Evolutionary conservation across 1,140 invertebrate genomes (phyloP), one percentile per base, ranked within the genome.

Genomic region (Drosophila auraria): DNA sequence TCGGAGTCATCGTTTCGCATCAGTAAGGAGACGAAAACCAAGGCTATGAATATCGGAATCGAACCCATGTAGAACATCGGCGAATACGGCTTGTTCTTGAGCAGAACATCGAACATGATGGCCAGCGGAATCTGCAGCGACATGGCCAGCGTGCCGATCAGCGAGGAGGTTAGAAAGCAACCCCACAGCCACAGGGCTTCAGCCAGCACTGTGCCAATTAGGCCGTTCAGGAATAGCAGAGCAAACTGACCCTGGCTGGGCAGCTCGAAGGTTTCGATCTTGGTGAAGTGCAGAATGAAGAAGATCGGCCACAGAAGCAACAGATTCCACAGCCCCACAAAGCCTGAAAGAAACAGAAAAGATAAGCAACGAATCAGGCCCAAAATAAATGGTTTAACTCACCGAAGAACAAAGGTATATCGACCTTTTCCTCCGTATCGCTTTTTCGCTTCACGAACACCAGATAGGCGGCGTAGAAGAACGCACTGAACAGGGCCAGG

Each of bases 331-430:
- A 98, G 93, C 25, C 97, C 97, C 66, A 98, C 96, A 94, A 98
- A 98, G 44, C 97, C 96, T 97, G 91, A 27, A 77, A 50, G 23
- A 27, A 62, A 44, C 5, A 0, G 12, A 60, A 11, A 27, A 61
- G 44, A 47, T 60, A 57, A 69, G 40, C 14, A 40, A 44, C 42
- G 1, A 40, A 47, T 23, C 23, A 44, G 1, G 1, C 7, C 2
- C 8, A 40, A 12, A 36, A 30, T n/a, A 1, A 50, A 47, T 6
- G 9, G 15, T 2, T 44, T 38, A 14, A 82, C 93, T 94, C 93
- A 97, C 96, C 97, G 94, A 98, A 98, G 93, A 98, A 98, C 94
- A 98, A 95, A 38, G 97, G 96, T 92, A 98, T 96, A 93, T 98
- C 97, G 91, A 98, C 95, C 93, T 97, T 97, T 82, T 97, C 97